These are phyloP conservation scores for Archocentrus centrarchus DNA, from an alignment of 2,113 vertebrate genomes.

Conservation along the genomic window DNA sequence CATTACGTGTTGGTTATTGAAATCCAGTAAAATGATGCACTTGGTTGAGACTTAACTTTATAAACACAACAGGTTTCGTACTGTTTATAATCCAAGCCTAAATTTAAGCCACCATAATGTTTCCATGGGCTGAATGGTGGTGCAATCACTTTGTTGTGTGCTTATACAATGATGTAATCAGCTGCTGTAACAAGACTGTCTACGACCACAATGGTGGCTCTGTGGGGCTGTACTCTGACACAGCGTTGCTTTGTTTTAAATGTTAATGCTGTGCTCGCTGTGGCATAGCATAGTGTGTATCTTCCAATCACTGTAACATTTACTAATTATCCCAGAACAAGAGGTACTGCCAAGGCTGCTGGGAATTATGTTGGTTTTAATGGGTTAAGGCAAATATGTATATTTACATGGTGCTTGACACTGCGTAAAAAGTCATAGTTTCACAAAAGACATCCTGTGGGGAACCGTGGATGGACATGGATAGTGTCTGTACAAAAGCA, in stretches of 20 bases:
- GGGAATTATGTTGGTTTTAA: fast-evolving
- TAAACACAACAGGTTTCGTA: not conserved
- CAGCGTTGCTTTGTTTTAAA: not conserved
- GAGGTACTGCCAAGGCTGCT: not conserved
- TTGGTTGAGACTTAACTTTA: not conserved
- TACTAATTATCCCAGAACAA: not conserved
- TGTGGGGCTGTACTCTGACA: not conserved
- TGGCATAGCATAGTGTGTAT: not conserved
- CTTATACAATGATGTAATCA: not conserved
- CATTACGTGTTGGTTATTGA: not conserved
- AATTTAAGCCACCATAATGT: fast-evolving
- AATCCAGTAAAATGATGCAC: fast-evolving
- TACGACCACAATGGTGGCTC: not conserved
- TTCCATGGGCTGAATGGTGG: not conserved
- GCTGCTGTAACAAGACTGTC: not conserved
- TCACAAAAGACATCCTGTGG: not conserved
- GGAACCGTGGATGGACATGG: not conserved
- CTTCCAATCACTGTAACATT: not conserved
- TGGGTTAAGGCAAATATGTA: not conserved
- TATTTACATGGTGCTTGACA: not conserved
- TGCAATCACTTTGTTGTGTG: not conserved
- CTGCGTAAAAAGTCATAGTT: not conserved
- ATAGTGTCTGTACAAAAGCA: not conserved
- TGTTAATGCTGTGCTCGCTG: not conserved
- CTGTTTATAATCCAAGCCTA: not conserved